A percentile compares a stretch with the other conserved stretches of the same genome.
phyloP scores from a whole-genome alignment of 2,797 vertebrate genomes.

The Malurus splendens region DNA sequence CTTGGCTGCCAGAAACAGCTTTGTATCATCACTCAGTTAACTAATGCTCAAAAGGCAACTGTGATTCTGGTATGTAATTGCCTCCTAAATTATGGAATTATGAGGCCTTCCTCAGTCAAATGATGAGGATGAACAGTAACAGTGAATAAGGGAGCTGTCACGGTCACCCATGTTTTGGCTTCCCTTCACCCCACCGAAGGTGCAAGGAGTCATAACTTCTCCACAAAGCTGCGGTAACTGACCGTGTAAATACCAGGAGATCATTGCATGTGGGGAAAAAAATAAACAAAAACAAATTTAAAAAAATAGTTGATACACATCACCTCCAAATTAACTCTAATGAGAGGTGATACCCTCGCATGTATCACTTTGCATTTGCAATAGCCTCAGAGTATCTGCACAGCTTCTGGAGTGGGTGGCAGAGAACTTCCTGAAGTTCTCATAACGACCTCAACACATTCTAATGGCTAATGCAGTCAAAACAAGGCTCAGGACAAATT shows the following conservation, averaged over 20 bases:
- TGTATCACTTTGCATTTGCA: not conserved
- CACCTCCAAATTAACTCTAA: not conserved
- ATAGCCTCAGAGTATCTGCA: not conserved
- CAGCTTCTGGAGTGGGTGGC: not conserved
- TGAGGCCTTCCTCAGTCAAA: not conserved
- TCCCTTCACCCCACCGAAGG: not conserved
- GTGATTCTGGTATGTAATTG: not conserved
- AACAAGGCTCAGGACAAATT: not conserved
- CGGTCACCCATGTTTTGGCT: fast-evolving
- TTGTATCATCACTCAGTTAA: constrained; percentile 27
- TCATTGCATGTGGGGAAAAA: fast-evolving
- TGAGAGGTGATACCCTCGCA: not conserved
- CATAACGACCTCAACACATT: not conserved
- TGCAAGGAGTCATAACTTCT: not conserved
- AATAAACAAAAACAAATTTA: fast-evolving
- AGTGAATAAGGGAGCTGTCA: not conserved
- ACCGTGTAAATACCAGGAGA: not conserved
- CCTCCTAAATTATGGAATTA: not conserved
- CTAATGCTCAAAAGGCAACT: not conserved
- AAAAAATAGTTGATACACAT: not conserved
- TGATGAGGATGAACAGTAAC: not conserved
- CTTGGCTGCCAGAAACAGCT: constrained; percentile 15
- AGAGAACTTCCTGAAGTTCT: not conserved
- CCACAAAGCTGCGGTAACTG: not conserved
- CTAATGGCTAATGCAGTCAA: not conserved